These are phyloP conservation scores for Volucella inflata DNA, from an alignment of 2,888 invertebrate species.

Conservation along the genomic window DNA sequence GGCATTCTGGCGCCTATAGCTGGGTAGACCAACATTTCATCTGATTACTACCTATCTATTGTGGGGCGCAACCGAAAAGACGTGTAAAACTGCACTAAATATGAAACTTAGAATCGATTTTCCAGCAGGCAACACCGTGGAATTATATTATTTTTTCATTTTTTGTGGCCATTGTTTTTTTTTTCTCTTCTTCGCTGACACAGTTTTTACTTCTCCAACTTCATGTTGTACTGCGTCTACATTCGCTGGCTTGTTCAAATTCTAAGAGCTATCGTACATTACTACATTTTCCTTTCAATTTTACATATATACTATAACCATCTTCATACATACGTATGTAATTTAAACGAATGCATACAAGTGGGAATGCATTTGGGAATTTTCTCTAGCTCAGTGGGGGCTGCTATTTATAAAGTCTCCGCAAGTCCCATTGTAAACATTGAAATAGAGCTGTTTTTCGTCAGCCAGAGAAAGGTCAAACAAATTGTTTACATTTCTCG, in stretches of 20 bases:
- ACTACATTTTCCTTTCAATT: neutral
- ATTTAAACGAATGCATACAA: constrained; percentile 1
- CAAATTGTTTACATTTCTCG: constrained; percentile 17
- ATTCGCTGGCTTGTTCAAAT: neutral
- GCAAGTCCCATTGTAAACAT: constrained; percentile 8
- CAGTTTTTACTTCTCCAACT: constrained; percentile 26
- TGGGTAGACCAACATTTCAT: too few species aligned
- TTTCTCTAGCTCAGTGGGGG: neutral
- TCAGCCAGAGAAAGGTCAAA: constrained; percentile 36
- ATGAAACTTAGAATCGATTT: constrained; percentile 50
- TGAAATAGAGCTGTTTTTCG: neutral
- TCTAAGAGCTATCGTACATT: neutral
- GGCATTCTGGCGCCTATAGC: too few species aligned
- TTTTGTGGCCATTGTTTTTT: constrained; percentile 20
- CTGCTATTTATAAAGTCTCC: constrained; percentile 15
- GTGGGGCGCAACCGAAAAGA: too few species aligned
- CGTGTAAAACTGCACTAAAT: neutral
- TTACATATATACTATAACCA: too few species aligned
- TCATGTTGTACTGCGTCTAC: neutral
- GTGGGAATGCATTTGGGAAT: constrained; percentile 16
- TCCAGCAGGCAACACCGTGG: constrained; percentile 3
- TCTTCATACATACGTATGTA: neutral
- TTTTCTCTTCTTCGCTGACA: constrained; percentile 11
- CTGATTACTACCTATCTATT: too few species aligned
- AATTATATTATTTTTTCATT: neutral